Base-by-base conservation (phyloP, 2,113 vertebrate species). In the Boleophthalmus pectinirostris region DNA sequence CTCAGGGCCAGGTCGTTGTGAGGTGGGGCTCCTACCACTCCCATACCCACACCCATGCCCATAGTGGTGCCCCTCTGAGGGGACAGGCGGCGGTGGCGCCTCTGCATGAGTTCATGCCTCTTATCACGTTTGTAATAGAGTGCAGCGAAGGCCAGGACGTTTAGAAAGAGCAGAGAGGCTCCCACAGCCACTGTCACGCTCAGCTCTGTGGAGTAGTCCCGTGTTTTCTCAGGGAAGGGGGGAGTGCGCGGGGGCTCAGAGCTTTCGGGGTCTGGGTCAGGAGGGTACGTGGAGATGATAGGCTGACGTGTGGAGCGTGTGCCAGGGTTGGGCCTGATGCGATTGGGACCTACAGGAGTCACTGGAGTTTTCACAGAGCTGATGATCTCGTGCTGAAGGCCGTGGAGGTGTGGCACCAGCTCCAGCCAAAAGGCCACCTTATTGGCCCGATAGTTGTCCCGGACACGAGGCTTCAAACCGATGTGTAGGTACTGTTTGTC, bases 381-480 rank as follows among this genome's bases (percentile, higher is more conserved):
- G 79, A 94, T 91, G 86, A 94, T 92, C 82, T 95, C 92, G 81
- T 95, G 94, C 67, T 96, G 95, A 73, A 99, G 94, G 92, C 95
- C 96, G 93, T 98, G 96, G 75, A 99, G 95, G 85, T 97, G 97
- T 76, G 98, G 98, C 85, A 99, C 97, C 87, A 98, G 91, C 92
- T 99, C 98, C 81, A 99, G 88, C 98, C 98, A 99, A 77, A 99
- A 96, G 88, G 98, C 98, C 83, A 99, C 98, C 87, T 99, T 99
- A 83, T 98, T 98, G 84, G 98, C 98, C 72, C 98, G 95, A 83
- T 99, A 99, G 92, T 99, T 97, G 92, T 99, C 98, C 89, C 98
- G 95, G 74, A 99, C 96, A 18, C 97, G 95, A 68, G 98, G 98
- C 92, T 99, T 99, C 92, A 99, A 94, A 87, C 98, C 98, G 86